Conservation (phyloP, 2,888 invertebrate genomes). For the Tupiocoris notatus region DNA sequence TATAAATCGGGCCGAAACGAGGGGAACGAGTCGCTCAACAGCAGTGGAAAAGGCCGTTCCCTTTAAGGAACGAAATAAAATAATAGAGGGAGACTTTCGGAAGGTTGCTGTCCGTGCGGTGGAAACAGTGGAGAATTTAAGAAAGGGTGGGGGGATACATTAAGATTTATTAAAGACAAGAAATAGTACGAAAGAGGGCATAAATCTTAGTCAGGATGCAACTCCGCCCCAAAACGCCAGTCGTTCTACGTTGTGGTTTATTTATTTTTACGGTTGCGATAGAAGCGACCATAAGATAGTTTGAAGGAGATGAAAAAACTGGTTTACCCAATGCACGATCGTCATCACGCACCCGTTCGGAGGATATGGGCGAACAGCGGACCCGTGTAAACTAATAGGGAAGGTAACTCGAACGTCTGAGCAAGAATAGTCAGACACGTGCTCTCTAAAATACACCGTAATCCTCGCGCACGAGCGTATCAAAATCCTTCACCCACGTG, state of each 20-base stretch:
- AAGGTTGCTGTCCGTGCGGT: neutral
- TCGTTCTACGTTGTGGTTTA: neutral
- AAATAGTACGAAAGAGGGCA: neutral
- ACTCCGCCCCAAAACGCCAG: neutral
- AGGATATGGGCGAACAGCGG: neutral
- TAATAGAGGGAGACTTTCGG: slow-evolving; percentile 1
- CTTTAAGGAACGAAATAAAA: slow-evolving; percentile 5
- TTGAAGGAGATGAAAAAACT: neutral
- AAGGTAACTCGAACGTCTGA: neutral
- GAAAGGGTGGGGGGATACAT: neutral
- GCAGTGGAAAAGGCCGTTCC: slow-evolving; percentile 1
- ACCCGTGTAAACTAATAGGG: neutral
- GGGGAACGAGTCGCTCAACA: neutral
- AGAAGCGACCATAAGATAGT: neutral
- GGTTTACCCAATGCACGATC: neutral
- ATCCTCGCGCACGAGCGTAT: neutral
- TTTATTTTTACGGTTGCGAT: neutral
- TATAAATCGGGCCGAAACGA: neutral
- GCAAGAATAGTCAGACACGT: neutral
- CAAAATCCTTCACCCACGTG: neutral
- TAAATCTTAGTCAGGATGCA: slow-evolving; percentile 5
- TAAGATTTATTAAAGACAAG: slow-evolving; percentile 24
- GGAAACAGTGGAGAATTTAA: neutral
- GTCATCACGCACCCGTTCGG: neutral
- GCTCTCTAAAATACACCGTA: neutral